phyloP scores from a whole-genome alignment of 2,797 vertebrate species.

The Allobates femoralis region DNA sequence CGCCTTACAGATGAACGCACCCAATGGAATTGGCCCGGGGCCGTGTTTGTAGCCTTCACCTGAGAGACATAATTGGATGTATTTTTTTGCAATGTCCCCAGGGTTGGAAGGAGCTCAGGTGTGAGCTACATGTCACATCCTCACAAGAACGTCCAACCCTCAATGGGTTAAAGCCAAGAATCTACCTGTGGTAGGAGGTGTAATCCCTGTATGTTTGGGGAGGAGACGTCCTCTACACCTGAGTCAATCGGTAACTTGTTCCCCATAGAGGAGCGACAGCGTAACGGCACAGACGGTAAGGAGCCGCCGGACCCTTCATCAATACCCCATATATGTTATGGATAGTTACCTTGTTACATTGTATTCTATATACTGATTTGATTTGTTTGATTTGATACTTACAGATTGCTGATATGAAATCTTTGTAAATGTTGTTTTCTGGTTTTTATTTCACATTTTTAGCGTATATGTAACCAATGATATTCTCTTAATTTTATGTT shows the following conservation, averaged over 20 bases:
- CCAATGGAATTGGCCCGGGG: conserved; percentile 7
- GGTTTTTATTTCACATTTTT: too few relatives aligned
- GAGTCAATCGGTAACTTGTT: conserved; percentile 59
- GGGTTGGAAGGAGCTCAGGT: conserved; percentile 17
- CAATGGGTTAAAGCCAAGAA: conserved; percentile 27
- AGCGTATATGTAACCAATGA: too few relatives aligned
- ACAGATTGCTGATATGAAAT: too few relatives aligned
- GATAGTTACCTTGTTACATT: too few relatives aligned
- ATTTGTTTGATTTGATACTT: too few relatives aligned
- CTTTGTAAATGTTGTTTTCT: too few relatives aligned
- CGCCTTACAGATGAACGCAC: background rate
- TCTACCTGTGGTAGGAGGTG: conserved; percentile 54
- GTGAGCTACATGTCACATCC: background rate
- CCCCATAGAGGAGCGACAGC: too few relatives aligned
- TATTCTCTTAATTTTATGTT: too few relatives aligned
- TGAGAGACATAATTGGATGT: conserved; percentile 23
- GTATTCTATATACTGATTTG: too few relatives aligned
- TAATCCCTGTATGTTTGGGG: conserved; percentile 5
- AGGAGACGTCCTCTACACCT: conserved; percentile 39
- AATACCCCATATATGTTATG: too few relatives aligned
- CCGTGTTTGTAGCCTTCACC: background rate
- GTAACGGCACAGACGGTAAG: too few relatives aligned
- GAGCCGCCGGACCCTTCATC: too few relatives aligned
- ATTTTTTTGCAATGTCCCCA: conserved; percentile 19
- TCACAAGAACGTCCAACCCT: background rate